These are phyloP conservation scores for Tachina grossa DNA, from an alignment of 2,888 invertebrate genomes.

Conservation along the genomic window DNA sequence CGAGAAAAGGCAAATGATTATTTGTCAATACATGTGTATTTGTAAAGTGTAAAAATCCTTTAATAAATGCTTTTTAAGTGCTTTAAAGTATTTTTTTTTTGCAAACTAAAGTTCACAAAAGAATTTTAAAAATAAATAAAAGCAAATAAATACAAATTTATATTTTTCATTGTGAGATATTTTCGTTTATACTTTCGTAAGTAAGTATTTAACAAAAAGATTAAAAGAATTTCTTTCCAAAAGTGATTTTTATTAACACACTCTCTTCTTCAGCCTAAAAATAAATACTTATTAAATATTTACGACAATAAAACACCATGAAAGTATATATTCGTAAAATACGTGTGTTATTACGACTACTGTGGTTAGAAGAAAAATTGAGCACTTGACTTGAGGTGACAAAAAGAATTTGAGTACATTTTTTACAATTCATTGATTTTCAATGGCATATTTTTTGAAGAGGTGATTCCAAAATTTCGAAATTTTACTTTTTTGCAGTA, in stretches of 20 bases:
- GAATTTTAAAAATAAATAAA: not conserved
- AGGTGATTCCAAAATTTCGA: not conserved
- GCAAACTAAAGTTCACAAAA: not conserved
- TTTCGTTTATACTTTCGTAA: not conserved
- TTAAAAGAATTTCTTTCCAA: conserved; percentile 26
- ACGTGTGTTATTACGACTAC: not conserved
- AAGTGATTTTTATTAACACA: conserved; percentile 57
- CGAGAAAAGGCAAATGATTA: not conserved
- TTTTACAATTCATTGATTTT: conserved; percentile 40
- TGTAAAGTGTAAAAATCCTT: conserved; percentile 49
- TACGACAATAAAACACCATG: not conserved
- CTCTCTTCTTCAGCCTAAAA: conserved; percentile 45
- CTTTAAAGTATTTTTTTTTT: conserved; percentile 6
- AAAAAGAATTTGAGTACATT: conserved; percentile 37
- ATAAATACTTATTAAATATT: conserved; percentile 53
- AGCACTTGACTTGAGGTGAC: conserved; percentile 4
- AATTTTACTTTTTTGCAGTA: not conserved
- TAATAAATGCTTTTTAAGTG: conserved; percentile 45
- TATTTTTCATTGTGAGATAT: not conserved
- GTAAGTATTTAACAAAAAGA: conserved; percentile 44
- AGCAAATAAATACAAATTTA: too few species aligned
- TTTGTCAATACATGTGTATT: not conserved
- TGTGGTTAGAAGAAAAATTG: conserved; percentile 21
- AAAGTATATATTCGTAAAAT: not conserved
- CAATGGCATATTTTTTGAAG: conserved; percentile 1